A percentile compares a stretch with the other conserved stretches of the same genome.
These are phyloP conservation scores for Cotesia congregata DNA, from an alignment of 2,888 invertebrate species.

Conservation along the genomic window DNA sequence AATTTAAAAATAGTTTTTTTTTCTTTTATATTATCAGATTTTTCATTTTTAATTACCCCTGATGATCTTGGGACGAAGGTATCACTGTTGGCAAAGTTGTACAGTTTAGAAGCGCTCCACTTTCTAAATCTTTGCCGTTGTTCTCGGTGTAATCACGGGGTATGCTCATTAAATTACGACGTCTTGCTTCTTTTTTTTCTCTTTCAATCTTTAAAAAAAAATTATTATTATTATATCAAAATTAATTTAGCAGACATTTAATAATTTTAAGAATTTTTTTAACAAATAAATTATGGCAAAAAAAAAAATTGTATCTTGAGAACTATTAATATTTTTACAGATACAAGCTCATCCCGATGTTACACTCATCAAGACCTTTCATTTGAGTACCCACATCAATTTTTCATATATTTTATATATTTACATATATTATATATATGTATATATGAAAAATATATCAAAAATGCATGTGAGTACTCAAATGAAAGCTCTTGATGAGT, in stretches of 20 bases:
- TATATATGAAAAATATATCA: no score
- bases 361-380: no score
- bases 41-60: not conserved
- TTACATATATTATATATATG: no score
- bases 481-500: no score
- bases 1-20: conserved; percentile 8
- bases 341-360: no score
- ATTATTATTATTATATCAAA: conserved; percentile 1
- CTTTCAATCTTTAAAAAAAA: conserved; percentile 60
- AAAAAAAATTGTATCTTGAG: no score
- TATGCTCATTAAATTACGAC: conserved; percentile 58
- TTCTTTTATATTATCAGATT: conserved; percentile 21
- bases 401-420: no score
- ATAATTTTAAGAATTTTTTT: no score
- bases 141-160: conserved; percentile 49
- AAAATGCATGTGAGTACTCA: no score
- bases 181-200: conserved; percentile 66
- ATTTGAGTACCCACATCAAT: no score
- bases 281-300: no score
- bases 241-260: not conserved
- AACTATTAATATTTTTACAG: no score
- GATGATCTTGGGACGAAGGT: conserved; percentile 42
- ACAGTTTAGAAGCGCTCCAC: conserved; percentile 60
- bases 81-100: conserved; percentile 57
- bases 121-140: conserved; percentile 62